Base-by-base conservation (phyloP, 1,140 invertebrate genomes). In the Apis laboriosa region DNA sequence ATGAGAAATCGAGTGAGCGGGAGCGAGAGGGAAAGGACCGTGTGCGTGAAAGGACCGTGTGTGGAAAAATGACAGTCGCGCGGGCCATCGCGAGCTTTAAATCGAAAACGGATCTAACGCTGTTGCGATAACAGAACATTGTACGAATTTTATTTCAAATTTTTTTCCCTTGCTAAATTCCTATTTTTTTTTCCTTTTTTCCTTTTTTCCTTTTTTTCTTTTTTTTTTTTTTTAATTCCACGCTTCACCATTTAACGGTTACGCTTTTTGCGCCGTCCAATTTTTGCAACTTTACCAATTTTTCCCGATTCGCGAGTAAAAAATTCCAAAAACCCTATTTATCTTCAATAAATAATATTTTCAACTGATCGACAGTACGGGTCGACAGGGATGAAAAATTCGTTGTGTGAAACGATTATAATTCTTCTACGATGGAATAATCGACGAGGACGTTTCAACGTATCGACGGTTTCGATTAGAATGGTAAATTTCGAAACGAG, bases 11-110 rank as follows among this genome's bases (percentile, higher is more conserved):
- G 56, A 75, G 70, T 43, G 79, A 34, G 70, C 49, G 71, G 34
- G 71, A 64, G 66, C 55, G 51, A 72, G 24, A 72, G 64, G 21
- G 49, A 34, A 55, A 64, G 64, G n/a, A 19, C 13, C 13, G 24
- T 63, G 28, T 53, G 58, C 70, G 60, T 75, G 66, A 24, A 53
- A 68, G 9, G 49, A 15, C 53, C 24, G 71, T 53, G 53, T 53
- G 28, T 58, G 60, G 74, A 76, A 76, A 60, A 63, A 76, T 76
- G 74, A 64, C 56, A 76, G 74, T 58, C 43, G 77, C 63, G 34
- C 68, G 11, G 43, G 61, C 28, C 55, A 24, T 64, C 64, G 64
- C 28, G 56, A 43, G 9, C 56, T 73, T 70, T 72, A 56, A 75
- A 75, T 75, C 72, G 72, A 75, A 60, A 63, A 60, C 58, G 55